These are phyloP conservation scores for Cydia amplana DNA, from an alignment of 1,140 invertebrate species.

Conservation along the genomic window DNA sequence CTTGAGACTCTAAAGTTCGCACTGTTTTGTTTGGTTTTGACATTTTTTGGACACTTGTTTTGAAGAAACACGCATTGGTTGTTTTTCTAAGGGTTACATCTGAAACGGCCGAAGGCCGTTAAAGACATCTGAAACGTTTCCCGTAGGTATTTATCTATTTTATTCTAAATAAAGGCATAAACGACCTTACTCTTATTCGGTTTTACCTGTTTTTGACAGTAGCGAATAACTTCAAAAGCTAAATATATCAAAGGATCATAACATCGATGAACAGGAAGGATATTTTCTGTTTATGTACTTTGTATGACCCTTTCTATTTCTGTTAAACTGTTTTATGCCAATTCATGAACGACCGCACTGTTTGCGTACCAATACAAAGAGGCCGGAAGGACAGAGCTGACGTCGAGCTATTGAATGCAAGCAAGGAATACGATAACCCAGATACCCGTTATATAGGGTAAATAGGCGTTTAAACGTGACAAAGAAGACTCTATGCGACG, in stretches of 20 bases:
- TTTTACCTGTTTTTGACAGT: too few species aligned
- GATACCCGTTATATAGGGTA: constrained; percentile 44
- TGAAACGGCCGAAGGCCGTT: background rate
- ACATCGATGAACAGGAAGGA: background rate
- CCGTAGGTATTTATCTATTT: background rate
- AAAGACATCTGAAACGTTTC: background rate
- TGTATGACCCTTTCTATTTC: background rate
- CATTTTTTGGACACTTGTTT: constrained; percentile 13
- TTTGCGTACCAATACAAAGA: constrained; percentile 38
- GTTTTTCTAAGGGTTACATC: background rate
- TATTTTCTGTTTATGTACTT: background rate
- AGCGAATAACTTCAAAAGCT: too few species aligned
- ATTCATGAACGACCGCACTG: constrained; percentile 38
- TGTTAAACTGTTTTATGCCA: constrained; percentile 40
- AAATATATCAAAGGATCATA: background rate
- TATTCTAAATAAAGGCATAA: too few species aligned
- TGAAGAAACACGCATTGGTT: background rate
- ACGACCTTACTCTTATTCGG: too few species aligned
- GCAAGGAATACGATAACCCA: constrained; percentile 50
- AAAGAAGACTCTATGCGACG: constrained; percentile 37
- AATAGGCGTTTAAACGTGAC: constrained; percentile 44
- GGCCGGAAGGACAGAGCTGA: constrained; percentile 47
- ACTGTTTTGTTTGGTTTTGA: constrained; percentile 10
- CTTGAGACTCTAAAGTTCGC: constrained; percentile 12
- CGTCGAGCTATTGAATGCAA: constrained; percentile 46